These are phyloP conservation scores for Branchellion lobata DNA, from an alignment of 2,888 invertebrate species.

Conservation along the genomic window DNA sequence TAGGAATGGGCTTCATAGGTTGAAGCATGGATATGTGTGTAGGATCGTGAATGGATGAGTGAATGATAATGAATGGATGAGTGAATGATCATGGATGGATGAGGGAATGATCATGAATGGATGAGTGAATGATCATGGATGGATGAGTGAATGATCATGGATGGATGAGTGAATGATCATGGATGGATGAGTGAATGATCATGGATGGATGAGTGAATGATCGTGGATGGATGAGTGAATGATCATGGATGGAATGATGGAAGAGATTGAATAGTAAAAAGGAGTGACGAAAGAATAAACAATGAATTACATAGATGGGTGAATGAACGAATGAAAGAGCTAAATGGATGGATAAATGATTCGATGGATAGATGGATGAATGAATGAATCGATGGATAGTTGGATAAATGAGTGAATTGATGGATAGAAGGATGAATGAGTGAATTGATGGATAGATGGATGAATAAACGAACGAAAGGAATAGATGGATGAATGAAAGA, in stretches of 20 bases:
- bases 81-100: not conserved
- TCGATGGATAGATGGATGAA: not conserved
- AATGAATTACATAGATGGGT: not conserved
- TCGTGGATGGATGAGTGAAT: constrained; percentile 1
- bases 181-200: constrained; percentile 11
- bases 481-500: not conserved
- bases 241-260: not conserved
- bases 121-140: constrained; percentile 2
- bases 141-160: not conserved
- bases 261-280: not conserved
- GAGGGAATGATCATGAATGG: not conserved
- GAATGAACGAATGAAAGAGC: not conserved
- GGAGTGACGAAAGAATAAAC: not conserved
- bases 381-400: not conserved
- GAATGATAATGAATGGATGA: constrained; percentile 8
- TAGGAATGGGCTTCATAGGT: too few species aligned
- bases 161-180: not conserved
- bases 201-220: not conserved
- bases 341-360: too few species aligned
- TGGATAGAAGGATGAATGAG: not conserved
- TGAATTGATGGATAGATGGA: not conserved
- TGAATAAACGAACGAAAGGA: not conserved
- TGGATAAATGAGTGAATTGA: too few species aligned
- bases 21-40: too few species aligned
- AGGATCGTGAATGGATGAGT: too few species aligned